phyloP scores from a whole-genome alignment of 2,888 invertebrate genomes.

The Microdon myrmicae region DNA sequence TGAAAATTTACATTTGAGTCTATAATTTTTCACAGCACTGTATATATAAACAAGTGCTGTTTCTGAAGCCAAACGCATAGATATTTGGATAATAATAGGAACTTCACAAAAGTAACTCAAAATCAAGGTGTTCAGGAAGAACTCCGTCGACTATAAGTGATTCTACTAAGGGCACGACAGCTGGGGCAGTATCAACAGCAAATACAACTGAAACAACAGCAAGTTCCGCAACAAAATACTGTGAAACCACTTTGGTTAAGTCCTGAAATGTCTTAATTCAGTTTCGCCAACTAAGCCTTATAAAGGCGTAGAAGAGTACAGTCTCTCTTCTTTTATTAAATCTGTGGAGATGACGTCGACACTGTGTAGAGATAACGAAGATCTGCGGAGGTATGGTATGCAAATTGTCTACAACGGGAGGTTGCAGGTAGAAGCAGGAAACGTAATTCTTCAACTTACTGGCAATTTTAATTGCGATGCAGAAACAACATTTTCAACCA shows the following conservation, averaged over 20 bases:
- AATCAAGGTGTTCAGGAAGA: too few relatives aligned
- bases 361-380: constrained; percentile 1
- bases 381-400: constrained; percentile 6
- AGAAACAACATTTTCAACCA: neutral
- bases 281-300: constrained; percentile 5
- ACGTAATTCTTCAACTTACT: neutral
- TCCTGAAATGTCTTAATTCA: constrained; percentile 2
- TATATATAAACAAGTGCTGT: too few relatives aligned
- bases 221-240: too few relatives aligned
- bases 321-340: constrained; percentile 7
- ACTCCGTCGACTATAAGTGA: too few relatives aligned
- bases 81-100: too few relatives aligned
- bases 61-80: too few relatives aligned
- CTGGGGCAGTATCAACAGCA: neutral
- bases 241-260: too few relatives aligned
- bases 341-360: constrained; percentile 4
- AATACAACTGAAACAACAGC: neutral
- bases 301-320: neutral
- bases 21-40: too few relatives aligned
- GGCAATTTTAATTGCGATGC: neutral
- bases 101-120: too few relatives aligned
- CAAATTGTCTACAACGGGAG: constrained; percentile 7
- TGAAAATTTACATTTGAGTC: too few relatives aligned
- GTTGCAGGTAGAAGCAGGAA: neutral
- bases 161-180: neutral